A percentile compares a stretch with the other conserved stretches of the same genome.
These are phyloP conservation scores for Solea solea DNA, from an alignment of 2,113 vertebrate species.

Conservation along the genomic window DNA sequence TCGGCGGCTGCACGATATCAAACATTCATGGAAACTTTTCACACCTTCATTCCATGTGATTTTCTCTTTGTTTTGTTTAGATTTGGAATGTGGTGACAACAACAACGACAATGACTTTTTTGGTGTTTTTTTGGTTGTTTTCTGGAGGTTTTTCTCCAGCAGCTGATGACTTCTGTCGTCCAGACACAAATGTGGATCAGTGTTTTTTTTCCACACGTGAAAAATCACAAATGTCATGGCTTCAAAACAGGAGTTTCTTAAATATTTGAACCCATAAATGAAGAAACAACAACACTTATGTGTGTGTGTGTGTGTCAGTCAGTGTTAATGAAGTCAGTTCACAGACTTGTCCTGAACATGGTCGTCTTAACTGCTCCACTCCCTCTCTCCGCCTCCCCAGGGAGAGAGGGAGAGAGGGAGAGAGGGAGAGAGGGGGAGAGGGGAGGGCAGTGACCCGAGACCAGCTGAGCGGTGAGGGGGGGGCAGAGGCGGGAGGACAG, in stretches of 20 bases:
- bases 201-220: no score
- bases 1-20: no score
- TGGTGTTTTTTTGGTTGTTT: no score
- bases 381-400: constrained; percentile 65
- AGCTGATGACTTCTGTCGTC: no score
- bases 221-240: no score
- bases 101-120: no score
- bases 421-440: constrained; percentile 72
- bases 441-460: constrained; percentile 84
- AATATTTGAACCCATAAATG: no score
- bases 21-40: constrained; percentile 74
- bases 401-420: constrained; percentile 34
- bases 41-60: constrained; percentile 75
- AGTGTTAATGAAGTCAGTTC: constrained; percentile 88
- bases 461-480: constrained; percentile 64
- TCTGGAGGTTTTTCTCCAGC: no score
- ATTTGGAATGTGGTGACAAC: constrained; percentile 56
- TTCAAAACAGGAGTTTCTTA: no score
- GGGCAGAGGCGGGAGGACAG: constrained; percentile 57
- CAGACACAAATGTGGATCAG: no score
- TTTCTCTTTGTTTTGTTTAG: constrained; percentile 77
- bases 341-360: constrained; percentile 79
- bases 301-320: constrained; percentile 60
- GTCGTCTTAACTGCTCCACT: constrained; percentile 83
- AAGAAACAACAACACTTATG: no score